Evolutionary conservation across 1,140 invertebrate genomes (phyloP).

Genomic region (Stegodyphus dumicola): DNA sequence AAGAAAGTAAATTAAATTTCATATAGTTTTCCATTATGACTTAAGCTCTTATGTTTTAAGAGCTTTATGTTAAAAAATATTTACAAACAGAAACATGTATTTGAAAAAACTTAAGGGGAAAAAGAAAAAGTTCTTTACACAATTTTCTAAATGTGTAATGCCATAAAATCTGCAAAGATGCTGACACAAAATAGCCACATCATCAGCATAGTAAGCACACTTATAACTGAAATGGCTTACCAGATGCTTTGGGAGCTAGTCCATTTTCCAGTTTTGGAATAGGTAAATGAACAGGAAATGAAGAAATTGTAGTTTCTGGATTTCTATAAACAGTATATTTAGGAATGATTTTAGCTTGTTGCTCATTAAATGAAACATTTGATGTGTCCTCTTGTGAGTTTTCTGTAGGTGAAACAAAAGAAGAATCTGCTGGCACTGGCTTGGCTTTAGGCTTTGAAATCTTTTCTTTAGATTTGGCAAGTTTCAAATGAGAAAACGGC

Average conservation of each 20-base stretch:
- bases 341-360: slow-evolving; percentile 46
- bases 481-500: slow-evolving; percentile 65
- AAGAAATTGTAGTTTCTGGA: slow-evolving; percentile 45
- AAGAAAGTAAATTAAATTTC: too few species aligned
- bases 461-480: slow-evolving; percentile 77
- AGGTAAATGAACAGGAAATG: slow-evolving; percentile 57
- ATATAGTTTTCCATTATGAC: too few species aligned
- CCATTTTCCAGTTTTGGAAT: slow-evolving; percentile 60
- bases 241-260: slow-evolving; percentile 62
- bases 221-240: slow-evolving; percentile 37
- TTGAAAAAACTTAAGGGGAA: too few species aligned
- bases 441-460: slow-evolving; percentile 30
- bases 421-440: slow-evolving; percentile 23
- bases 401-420: slow-evolving; percentile 26
- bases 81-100: too few species aligned
- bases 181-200: too few species aligned
- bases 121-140: too few species aligned
- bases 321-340: slow-evolving; percentile 60
- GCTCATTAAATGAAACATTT: slow-evolving; percentile 15
- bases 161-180: too few species aligned
- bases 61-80: too few species aligned
- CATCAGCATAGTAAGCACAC: neutral
- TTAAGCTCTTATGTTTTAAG: too few species aligned
- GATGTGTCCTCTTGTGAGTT: slow-evolving; percentile 11
- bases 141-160: too few species aligned